These are phyloP conservation scores for Felis catus DNA, from an alignment of 2,113 vertebrate species.

Conservation along the genomic window F.catus_Fca126_mat1.0 CM031419.1:147146001-147146500, in stretches of 20 bases:
- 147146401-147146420: not conserved
- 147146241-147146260: not conserved
- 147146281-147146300: constrained; percentile 11
- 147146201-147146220: not conserved
- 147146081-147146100: not conserved
- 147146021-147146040: not conserved
- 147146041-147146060: constrained; percentile 74
- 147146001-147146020: not conserved
- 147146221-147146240: not conserved
- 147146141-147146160: not conserved
- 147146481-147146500: not conserved
- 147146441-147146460: too few species aligned
- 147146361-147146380: not conserved
- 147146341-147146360: not conserved
- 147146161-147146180: not conserved
- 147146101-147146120: not conserved
- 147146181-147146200: not conserved
- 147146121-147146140: not conserved
- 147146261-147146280: constrained; percentile 24
- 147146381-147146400: not conserved
- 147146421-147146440: accelerated
- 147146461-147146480: not conserved
- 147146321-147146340: not conserved
- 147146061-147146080: not conserved
- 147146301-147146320: not conserved